These are phyloP conservation scores for Temnothorax rugatulus DNA, from an alignment of 2,888 invertebrate genomes.

Conservation along the genomic window DNA sequence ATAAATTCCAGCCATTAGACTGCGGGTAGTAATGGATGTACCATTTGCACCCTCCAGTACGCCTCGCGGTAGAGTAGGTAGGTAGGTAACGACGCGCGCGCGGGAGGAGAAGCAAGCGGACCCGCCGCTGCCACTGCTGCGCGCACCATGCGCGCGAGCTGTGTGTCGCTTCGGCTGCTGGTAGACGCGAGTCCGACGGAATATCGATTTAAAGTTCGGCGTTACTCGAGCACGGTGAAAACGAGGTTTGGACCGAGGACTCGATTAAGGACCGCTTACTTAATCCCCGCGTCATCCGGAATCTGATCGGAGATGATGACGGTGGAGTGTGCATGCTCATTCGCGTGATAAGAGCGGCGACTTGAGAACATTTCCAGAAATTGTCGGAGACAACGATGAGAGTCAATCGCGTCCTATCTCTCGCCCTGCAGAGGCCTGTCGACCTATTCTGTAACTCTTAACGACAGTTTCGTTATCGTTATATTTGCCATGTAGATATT, in stretches of 20 bases:
- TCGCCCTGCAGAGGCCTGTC: neutral
- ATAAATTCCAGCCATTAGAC: conserved; percentile 83
- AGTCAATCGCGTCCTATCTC: neutral
- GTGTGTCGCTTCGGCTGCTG: conserved; percentile 53
- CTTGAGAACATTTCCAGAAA: conserved; percentile 6
- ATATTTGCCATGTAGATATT: too few relatives aligned
- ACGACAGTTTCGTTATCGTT: too few relatives aligned
- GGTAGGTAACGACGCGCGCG: conserved; percentile 39
- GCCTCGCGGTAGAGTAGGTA: conserved; percentile 61
- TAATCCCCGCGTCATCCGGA: conserved; percentile 60
- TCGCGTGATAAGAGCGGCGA: conserved; percentile 1
- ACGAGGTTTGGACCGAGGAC: conserved; percentile 65
- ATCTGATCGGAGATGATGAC: conserved; percentile 30
- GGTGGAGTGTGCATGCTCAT: neutral
- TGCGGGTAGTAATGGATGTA: conserved; percentile 82
- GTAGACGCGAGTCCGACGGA: conserved; percentile 67
- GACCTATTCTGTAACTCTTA: too few relatives aligned
- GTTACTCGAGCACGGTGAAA: conserved; percentile 61
- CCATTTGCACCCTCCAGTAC: conserved; percentile 81
- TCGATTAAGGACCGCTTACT: conserved; percentile 67
- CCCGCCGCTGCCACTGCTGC: conserved; percentile 5
- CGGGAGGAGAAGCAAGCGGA: conserved; percentile 6
- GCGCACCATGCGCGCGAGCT: conserved; percentile 23
- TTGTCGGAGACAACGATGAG: neutral
- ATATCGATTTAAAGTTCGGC: conserved; percentile 77